Evolutionary conservation across 2,888 invertebrate genomes (phyloP), one percentile per base, ranked within the genome.

Genomic region (Cantharis rufa): DNA sequence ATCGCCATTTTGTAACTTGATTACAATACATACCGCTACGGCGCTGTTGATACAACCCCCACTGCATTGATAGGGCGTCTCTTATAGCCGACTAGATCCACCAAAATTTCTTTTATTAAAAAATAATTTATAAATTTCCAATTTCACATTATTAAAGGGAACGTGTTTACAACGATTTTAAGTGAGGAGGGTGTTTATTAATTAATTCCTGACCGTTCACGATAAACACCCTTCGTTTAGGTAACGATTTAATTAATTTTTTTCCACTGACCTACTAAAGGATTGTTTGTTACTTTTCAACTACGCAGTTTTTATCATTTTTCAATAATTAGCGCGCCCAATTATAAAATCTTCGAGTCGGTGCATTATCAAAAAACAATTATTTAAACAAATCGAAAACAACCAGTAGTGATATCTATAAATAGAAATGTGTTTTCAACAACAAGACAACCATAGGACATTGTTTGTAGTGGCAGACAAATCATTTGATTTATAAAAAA

Each of bases 1-100:
- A 85, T 86, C 88, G 88, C 88, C 88, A 88, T 88, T 88, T 88
- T 88, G 81, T 80, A 81, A 81, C 78, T 74, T 61, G 24, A 48
- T 48, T 48, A 48, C 48, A 48, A 48, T 48, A 48, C 48, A 48
- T n/a, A 48, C 48, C 48, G 48, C 48, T n/a, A 48, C 48, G 48
- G 48, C 48, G 48, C 48, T 48, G 48, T 48, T 48, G 48, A 48
- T 48, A 48, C 69, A 70, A 73, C 69, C 64, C 74, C 62, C 70
- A 78, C 76, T 73, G 70, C 32, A 63, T 63, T 76, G 78, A 74
- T 73, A 76, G 69, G 73, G 68, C 28, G 62, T 68, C 15, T 48
- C 66, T 62, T 68, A 66, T 63, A 64, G 11, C 70, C 61, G 28
- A 72, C 76, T 77, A 63, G 72, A 73, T 73, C 70, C 15, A 15